Evolutionary conservation across 2,113 vertebrate species (phyloP).

Genomic region (Centropus unirufus): DNA sequence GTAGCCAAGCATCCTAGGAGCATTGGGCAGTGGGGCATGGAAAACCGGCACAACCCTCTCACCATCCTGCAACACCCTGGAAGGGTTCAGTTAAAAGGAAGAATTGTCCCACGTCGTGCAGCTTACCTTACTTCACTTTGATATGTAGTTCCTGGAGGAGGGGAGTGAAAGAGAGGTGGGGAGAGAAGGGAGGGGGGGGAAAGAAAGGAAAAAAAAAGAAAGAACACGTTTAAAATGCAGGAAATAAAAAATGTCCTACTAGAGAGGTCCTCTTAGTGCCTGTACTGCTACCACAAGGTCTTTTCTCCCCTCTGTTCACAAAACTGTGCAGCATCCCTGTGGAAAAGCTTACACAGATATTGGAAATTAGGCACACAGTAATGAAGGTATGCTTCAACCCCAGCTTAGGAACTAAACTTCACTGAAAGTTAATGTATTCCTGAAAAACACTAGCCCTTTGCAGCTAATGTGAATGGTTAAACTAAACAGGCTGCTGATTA

Average conservation of each 20-base stretch:
- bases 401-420: fast-evolving
- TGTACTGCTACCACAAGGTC: not conserved
- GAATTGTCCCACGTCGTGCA: not conserved
- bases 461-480: not conserved
- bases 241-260: not conserved
- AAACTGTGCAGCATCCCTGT: not conserved
- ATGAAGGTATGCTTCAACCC: not conserved
- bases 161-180: not conserved
- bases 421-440: not conserved
- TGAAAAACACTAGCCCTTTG: not conserved
- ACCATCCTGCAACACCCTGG: not conserved
- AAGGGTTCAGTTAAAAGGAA: not conserved
- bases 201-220: not conserved
- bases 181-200: not conserved
- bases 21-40: not conserved
- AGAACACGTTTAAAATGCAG: not conserved
- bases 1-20: fast-evolving
- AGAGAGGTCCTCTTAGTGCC: not conserved
- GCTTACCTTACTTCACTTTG: slow-evolving; percentile 79
- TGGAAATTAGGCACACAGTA: not conserved
- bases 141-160: slow-evolving; percentile 70
- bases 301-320: not conserved
- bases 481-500: not conserved
- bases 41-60: too few relatives aligned
- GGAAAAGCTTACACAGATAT: not conserved